Evolutionary conservation across 2,888 invertebrate species (phyloP).

Genomic region (Coenonympha arcania): DNA sequence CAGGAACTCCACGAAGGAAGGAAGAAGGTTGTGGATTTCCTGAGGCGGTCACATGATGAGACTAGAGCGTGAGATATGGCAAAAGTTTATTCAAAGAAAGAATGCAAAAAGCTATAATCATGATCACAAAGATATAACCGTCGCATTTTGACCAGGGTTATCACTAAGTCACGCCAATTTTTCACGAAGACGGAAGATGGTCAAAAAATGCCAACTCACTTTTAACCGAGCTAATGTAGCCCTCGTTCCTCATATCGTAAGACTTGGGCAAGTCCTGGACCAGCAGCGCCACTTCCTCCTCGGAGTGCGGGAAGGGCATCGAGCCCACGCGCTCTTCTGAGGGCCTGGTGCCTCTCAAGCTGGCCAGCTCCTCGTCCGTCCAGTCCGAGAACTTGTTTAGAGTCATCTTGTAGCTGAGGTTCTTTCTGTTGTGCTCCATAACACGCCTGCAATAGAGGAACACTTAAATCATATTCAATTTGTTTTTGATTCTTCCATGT

Average conservation of each 20-base stretch:
- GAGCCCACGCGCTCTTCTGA: conserved; percentile 25
- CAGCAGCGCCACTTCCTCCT: conserved; percentile 29
- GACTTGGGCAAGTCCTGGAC: conserved; percentile 35
- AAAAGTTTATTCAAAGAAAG: no score
- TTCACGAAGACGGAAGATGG: no score
- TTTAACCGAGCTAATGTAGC: conserved; percentile 37
- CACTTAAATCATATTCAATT: no score
- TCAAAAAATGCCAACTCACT: conserved; percentile 26
- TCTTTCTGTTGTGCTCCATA: conserved; percentile 7
- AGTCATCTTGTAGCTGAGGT: not conserved
- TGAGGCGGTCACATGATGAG: no score
- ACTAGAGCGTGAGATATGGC: no score
- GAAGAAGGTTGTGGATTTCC: no score
- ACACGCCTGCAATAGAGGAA: not conserved
- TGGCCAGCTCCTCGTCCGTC: conserved; percentile 18
- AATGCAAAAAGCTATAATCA: no score
- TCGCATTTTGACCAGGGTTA: no score
- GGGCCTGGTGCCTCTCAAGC: conserved; percentile 30
- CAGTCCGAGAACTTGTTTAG: conserved; percentile 11
- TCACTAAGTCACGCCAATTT: no score
- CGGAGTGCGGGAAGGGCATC: conserved; percentile 33
- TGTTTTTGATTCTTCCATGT: no score
- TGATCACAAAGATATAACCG: no score
- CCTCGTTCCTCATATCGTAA: conserved; percentile 42
- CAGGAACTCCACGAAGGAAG: no score